Conservation (phyloP, 2,797 vertebrate genomes). For the Hemitrygon akajei region DNA sequence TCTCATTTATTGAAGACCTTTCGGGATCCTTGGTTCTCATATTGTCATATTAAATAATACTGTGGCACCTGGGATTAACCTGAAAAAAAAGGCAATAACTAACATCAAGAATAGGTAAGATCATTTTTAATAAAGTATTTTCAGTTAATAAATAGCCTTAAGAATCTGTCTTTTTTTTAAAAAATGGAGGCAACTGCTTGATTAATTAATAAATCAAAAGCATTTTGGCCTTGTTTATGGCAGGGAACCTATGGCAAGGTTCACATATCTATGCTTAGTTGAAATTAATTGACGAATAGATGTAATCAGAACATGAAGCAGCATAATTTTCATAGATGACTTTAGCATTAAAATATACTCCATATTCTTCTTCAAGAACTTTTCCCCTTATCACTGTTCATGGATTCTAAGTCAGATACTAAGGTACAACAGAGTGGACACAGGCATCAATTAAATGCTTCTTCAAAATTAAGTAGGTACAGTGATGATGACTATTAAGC, state of each 20-base stretch:
- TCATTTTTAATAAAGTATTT: background rate
- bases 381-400: background rate
- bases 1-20: background rate
- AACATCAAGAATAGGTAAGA: too few relatives aligned
- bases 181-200: background rate
- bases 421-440: background rate
- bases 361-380: background rate
- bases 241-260: background rate
- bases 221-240: background rate
- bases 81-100: conserved; percentile 5
- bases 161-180: background rate
- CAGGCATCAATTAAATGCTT: background rate
- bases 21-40: conserved; percentile 22
- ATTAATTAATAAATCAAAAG: background rate
- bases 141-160: background rate
- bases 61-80: background rate
- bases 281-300: background rate
- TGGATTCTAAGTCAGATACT: background rate
- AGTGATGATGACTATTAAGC: background rate
- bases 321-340: background rate
- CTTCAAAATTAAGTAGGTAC: background rate
- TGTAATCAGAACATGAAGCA: background rate
- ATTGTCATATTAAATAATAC: conserved; percentile 26
- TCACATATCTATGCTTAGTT: background rate
- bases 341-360: background rate